Conservation (phyloP, 2,797 vertebrate genomes). For the Sebastiscus tertius region DNA sequence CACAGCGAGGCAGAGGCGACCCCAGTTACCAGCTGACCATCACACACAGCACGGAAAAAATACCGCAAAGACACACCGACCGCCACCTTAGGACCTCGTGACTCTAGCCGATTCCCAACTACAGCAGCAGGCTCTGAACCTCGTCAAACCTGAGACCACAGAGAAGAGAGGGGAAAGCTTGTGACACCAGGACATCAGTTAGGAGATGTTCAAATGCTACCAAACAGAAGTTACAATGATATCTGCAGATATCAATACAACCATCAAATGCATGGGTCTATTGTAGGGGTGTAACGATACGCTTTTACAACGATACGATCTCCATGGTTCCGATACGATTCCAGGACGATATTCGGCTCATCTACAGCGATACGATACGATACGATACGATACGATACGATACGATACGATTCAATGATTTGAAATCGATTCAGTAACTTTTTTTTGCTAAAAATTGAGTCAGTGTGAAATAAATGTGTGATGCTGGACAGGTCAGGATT, state of each 20-base stretch:
- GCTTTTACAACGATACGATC: no score
- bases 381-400: no score
- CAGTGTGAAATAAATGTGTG: no score
- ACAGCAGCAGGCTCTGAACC: not conserved
- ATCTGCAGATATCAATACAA: not conserved
- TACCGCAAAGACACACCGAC: not conserved
- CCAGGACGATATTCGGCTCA: no score
- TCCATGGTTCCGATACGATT: no score
- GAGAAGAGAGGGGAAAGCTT: not conserved
- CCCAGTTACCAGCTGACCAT: conserved; percentile 70
- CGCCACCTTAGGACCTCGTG: not conserved
- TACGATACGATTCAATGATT: no score
- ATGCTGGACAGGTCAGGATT: no score
- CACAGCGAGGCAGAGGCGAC: conserved; percentile 56
- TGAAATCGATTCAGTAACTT: no score
- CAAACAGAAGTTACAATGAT: not conserved
- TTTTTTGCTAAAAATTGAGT: no score
- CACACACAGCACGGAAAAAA: conserved; percentile 22
- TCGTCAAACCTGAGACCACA: conserved; percentile 19
- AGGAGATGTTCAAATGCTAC: not conserved
- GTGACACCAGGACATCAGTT: not conserved
- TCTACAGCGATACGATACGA: no score
- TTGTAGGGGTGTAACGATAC: no score
- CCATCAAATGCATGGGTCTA: no score
- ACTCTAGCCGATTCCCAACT: not conserved